These are phyloP conservation scores for Donacobius atricapilla DNA, from an alignment of 2,113 vertebrate species.

Conservation along the genomic window DNA sequence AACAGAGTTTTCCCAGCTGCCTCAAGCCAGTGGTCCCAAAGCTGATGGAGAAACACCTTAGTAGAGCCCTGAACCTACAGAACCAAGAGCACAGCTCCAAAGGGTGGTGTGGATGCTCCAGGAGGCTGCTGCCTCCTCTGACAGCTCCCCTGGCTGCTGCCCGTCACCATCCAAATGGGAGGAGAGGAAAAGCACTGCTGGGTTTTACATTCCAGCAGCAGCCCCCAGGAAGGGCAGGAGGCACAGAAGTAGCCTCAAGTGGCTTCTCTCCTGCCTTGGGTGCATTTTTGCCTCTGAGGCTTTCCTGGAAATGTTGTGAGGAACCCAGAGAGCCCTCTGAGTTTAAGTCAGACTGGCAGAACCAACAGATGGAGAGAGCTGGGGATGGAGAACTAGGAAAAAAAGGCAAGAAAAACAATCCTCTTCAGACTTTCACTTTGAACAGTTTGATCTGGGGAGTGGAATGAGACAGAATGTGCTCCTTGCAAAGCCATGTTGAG, in stretches of 20 bases:
- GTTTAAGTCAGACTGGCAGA: neutral
- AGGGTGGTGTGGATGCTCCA: neutral
- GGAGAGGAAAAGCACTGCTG: neutral
- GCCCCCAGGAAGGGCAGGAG: neutral
- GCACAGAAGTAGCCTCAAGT: neutral
- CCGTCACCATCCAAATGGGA: neutral
- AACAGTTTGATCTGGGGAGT: slow-evolving; percentile 25
- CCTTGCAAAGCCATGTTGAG: slow-evolving; percentile 27
- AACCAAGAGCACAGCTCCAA: neutral
- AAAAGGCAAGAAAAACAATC: slow-evolving; percentile 45
- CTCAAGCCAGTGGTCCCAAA: neutral
- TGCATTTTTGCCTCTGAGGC: neutral
- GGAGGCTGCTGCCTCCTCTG: neutral
- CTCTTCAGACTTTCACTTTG: slow-evolving; percentile 12
- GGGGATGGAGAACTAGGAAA: neutral
- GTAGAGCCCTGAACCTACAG: neutral
- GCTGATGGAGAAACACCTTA: neutral
- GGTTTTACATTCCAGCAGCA: neutral
- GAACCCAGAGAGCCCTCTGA: neutral
- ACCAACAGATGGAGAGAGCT: neutral
- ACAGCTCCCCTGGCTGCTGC: neutral
- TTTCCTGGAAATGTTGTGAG: neutral
- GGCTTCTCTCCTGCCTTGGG: neutral
- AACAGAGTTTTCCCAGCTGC: neutral
- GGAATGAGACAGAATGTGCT: slow-evolving; percentile 14